Conservation (phyloP, 2,888 invertebrate species). For the Trimorus sp. region DNA sequence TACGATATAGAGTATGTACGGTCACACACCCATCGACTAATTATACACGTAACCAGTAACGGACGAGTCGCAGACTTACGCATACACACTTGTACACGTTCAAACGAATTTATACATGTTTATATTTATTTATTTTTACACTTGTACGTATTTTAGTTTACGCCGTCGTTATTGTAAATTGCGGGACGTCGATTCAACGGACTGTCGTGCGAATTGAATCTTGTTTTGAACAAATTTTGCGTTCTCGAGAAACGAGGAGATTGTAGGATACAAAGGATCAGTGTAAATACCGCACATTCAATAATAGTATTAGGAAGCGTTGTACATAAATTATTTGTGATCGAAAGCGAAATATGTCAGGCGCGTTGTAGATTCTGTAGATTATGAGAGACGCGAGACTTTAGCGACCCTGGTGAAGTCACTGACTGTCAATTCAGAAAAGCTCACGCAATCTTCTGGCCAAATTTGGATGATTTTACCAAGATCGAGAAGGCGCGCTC, state of each 20-base stretch:
- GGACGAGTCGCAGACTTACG: conserved; percentile 48
- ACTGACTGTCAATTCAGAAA: conserved; percentile 59
- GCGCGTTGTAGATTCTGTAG: conserved; percentile 68
- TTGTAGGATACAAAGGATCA: conserved; percentile 67
- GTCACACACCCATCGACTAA: conserved; percentile 60
- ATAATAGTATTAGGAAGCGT: conserved; percentile 64
- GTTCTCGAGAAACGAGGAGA: conserved; percentile 43
- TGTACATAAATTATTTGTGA: conserved; percentile 68
- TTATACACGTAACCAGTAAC: conserved; percentile 33
- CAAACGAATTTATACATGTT: conserved; percentile 41
- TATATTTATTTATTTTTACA: conserved; percentile 64
- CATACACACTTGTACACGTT: conserved; percentile 27
- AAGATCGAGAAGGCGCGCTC: conserved; percentile 59
- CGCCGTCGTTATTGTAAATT: conserved; percentile 44
- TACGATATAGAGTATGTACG: conserved; percentile 70
- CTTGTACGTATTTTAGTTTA: conserved; percentile 33
- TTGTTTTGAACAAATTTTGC: conserved; percentile 7
- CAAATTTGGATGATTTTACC: conserved; percentile 57
- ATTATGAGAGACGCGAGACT: conserved; percentile 61
- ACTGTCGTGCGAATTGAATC: conserved; percentile 46
- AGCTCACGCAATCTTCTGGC: conserved; percentile 37
- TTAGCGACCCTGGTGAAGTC: conserved; percentile 59
- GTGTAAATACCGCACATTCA: conserved; percentile 69
- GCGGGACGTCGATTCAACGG: conserved; percentile 16
- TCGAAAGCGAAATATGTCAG: conserved; percentile 61